Evolutionary conservation across 2,888 invertebrate genomes (phyloP), one percentile per base, ranked within the genome.

Genomic region (Saturnia pavonia): DNA sequence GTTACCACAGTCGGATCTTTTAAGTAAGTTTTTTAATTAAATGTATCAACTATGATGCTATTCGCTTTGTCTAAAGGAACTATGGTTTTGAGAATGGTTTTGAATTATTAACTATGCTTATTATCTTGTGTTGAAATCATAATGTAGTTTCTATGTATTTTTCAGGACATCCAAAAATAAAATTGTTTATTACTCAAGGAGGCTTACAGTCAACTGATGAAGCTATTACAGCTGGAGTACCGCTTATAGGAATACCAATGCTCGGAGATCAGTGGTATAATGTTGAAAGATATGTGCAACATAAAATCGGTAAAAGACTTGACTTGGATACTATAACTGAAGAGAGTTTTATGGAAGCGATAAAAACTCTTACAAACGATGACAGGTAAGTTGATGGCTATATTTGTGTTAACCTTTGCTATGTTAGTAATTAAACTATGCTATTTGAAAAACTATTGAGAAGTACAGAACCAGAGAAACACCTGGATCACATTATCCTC

Each of bases 1-100:
- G 85, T 71, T 86, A 0, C 85, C 85, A 0, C 85, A 88, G 57
- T 77, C 70, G 7, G 70, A 71, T 51, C 45, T 71, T 22, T 40
- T 71, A 14, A 71, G 70, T 71, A 63, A 71, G 70, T 71, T 14
- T 63, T 34, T 34, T 2, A 34, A 34, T 34, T 34, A 2, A 34
- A 34, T 34, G 6, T 34, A 34, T 6, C 34, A 4, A 34, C 34
- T 34, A 34, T 34, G 2, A 6, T 34, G 34, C 34, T 34, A 2
- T 4, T 34, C 6, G 34, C 34, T 63, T 8, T 7, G 19, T 34
- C 25, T 11, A 57, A 34, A 34, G 34, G 6, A 34, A 34, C 34
- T 34, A 34, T 34, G 6, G 6, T 34, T 34, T 34, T 43, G 43
- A 9, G 43, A 14, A 1, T 8, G 43, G 4, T 43, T 43, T 43